These are phyloP conservation scores for Trichopria drosophilae DNA, from an alignment of 2,888 invertebrate genomes.

Conservation along the genomic window DNA sequence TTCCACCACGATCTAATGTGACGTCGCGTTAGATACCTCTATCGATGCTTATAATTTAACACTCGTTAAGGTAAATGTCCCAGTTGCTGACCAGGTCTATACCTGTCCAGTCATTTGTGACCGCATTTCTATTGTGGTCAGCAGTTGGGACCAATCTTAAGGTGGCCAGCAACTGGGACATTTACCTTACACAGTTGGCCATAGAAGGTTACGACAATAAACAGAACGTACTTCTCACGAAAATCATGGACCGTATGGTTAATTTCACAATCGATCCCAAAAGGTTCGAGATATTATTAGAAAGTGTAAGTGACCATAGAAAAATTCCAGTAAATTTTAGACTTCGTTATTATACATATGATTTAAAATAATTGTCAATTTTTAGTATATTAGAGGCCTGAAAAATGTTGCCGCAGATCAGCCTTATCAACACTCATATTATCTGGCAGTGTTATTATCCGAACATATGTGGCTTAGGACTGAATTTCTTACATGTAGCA, in stretches of 20 bases:
- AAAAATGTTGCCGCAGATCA: constrained; percentile 93
- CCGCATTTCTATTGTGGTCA: too few relatives aligned
- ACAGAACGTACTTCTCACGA: constrained; percentile 77
- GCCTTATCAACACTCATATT: constrained; percentile 88
- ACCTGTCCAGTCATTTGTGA: too few relatives aligned
- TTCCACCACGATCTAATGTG: too few relatives aligned
- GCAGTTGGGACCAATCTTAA: too few relatives aligned
- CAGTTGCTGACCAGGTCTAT: too few relatives aligned
- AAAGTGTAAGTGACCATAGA: constrained; percentile 63
- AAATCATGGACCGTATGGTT: constrained; percentile 82
- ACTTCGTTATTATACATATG: constrained; percentile 1
- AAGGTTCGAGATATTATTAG: constrained; percentile 82
- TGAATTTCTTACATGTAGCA: constrained; percentile 80
- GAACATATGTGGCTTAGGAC: constrained; percentile 89
- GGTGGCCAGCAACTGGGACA: too few relatives aligned
- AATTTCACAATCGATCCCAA: constrained; percentile 80
- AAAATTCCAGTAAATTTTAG: constrained; percentile 4
- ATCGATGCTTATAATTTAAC: too few relatives aligned
- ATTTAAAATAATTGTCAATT: too few relatives aligned
- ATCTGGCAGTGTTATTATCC: constrained; percentile 77
- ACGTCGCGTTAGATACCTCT: too few relatives aligned
- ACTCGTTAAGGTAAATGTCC: too few relatives aligned
- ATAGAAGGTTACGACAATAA: constrained; percentile 92
- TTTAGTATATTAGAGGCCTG: constrained; percentile 73
- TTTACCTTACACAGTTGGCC: too few relatives aligned